phyloP scores from a whole-genome alignment of 35 echinoderm and acorn worm genomes.

The Antedon bifida region DNA sequence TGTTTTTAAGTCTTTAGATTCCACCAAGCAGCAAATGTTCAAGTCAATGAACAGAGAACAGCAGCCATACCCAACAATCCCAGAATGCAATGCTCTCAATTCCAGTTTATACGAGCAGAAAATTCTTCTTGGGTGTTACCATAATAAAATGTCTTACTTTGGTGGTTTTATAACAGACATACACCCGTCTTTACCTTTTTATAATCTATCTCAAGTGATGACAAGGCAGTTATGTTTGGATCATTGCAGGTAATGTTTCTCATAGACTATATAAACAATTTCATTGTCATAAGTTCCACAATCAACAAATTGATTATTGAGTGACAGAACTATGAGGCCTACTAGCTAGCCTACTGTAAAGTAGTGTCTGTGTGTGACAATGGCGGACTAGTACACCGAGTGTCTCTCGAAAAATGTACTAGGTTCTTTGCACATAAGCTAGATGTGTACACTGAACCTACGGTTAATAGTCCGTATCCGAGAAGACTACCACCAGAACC shows the following conservation, averaged over 20 bases:
- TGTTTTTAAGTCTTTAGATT: conserved; percentile 19
- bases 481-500: too few relatives aligned
- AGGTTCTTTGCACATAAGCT: too few relatives aligned
- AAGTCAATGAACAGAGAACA: conserved; percentile 53
- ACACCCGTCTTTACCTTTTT: conserved; percentile 16
- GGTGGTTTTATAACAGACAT: conserved; percentile 9
- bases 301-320: neutral
- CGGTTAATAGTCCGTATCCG: too few relatives aligned
- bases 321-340: too few relatives aligned
- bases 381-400: too few relatives aligned
- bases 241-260: conserved; percentile 49
- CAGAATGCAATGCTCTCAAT: conserved; percentile 32
- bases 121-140: conserved; percentile 36
- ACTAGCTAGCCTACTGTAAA: too few relatives aligned
- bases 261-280: neutral
- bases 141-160: neutral
- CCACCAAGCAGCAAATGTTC: conserved; percentile 36
- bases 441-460: too few relatives aligned
- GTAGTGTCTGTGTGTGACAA: too few relatives aligned
- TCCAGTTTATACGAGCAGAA: conserved; percentile 30
- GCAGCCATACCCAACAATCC: conserved; percentile 37
- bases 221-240: conserved; percentile 26
- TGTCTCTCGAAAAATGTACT: too few relatives aligned
- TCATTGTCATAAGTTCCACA: neutral
- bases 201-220: conserved; percentile 30